A percentile compares a stretch with the other conserved stretches of the same genome.
Conservation (phyloP, 1,140 invertebrate species). For the Pogonomyrmex barbatus region DNA sequence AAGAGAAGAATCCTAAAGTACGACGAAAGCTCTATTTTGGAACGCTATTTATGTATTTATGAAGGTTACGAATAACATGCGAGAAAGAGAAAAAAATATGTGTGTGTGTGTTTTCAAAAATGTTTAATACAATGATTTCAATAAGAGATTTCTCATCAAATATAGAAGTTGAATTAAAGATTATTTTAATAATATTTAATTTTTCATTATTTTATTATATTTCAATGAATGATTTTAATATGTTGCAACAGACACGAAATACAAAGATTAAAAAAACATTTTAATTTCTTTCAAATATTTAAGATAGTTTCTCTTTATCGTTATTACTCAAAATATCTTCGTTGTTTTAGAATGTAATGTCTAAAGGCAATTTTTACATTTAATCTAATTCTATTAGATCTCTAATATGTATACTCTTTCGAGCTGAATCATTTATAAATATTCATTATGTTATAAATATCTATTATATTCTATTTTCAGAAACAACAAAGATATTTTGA, state of each 20-base stretch:
- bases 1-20: constrained; percentile 17
- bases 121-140: constrained; percentile 47
- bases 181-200: background rate
- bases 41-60: constrained; percentile 57
- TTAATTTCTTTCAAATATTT: background rate
- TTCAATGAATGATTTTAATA: background rate
- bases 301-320: too few relatives aligned
- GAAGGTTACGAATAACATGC: constrained; percentile 49
- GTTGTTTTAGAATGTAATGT: too few relatives aligned
- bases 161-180: background rate
- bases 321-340: too few relatives aligned
- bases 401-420: too few relatives aligned
- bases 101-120: background rate
- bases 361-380: too few relatives aligned
- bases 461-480: too few relatives aligned
- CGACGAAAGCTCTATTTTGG: constrained; percentile 43
- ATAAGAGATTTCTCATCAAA: background rate
- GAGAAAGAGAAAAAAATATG: background rate
- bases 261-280: background rate
- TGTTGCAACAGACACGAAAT: background rate
- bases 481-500: too few relatives aligned
- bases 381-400: too few relatives aligned
- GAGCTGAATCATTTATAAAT: too few relatives aligned
- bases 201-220: background rate
- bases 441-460: too few relatives aligned